phyloP scores from a whole-genome alignment of 2,797 vertebrate species.

The Yasuhikotakia modesta region DNA sequence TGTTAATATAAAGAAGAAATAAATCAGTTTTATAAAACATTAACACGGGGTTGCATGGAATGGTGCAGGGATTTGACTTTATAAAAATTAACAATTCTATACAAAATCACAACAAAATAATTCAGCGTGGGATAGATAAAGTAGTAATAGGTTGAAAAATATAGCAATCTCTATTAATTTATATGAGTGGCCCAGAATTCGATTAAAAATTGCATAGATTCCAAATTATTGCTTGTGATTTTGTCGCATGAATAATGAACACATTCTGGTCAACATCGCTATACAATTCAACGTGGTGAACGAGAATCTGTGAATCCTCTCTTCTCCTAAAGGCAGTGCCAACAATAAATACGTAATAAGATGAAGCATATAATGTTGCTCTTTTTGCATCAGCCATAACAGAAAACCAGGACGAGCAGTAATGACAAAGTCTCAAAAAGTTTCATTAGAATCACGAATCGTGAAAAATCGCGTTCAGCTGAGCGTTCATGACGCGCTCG shows the following conservation, averaged over 20 bases:
- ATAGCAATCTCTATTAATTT: slow-evolving; percentile 83
- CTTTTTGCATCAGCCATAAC: slow-evolving; percentile 70
- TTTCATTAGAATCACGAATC: slow-evolving; percentile 78
- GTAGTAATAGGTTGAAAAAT: slow-evolving; percentile 91
- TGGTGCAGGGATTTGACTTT: slow-evolving; percentile 87
- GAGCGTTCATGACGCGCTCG: slow-evolving; percentile 90
- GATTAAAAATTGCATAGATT: slow-evolving; percentile 95
- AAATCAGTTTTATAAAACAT: slow-evolving; percentile 87
- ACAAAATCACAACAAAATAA: slow-evolving; percentile 94
- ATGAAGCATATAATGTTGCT: slow-evolving; percentile 73
- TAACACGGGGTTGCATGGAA: slow-evolving; percentile 83
- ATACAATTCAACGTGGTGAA: slow-evolving; percentile 76
- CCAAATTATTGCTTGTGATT: slow-evolving; percentile 93
- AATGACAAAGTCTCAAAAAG: slow-evolving; percentile 65
- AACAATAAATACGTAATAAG: slow-evolving; percentile 77
- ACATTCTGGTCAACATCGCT: slow-evolving; percentile 76
- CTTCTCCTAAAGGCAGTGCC: slow-evolving; percentile 78
- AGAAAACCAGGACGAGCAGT: slow-evolving; percentile 68
- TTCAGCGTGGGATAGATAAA: slow-evolving; percentile 86
- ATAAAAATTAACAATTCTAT: slow-evolving; percentile 92
- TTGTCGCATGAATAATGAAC: slow-evolving; percentile 81
- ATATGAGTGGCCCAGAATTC: slow-evolving; percentile 83
- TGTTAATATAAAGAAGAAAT: slow-evolving; percentile 83
- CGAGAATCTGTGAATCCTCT: slow-evolving; percentile 68
- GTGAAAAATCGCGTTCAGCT: slow-evolving; percentile 94